These are phyloP conservation scores for Potorous gilbertii DNA, from an alignment of 2,797 vertebrate genomes.

Conservation along the genomic window DNA sequence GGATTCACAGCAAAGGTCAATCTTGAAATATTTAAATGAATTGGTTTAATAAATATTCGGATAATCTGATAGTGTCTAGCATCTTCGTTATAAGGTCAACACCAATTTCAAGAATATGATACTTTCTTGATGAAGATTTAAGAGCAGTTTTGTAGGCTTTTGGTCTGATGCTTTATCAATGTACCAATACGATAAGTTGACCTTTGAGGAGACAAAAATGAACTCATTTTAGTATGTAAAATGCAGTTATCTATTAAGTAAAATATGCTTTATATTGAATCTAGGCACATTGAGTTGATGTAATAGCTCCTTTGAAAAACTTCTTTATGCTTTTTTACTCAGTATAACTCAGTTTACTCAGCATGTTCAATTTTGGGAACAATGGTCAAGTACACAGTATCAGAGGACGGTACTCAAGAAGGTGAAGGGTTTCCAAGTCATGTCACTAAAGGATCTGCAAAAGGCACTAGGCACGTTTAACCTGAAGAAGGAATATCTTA, in stretches of 20 bases:
- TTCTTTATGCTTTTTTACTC: background rate
- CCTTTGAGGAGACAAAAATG: background rate
- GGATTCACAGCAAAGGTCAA: constrained; percentile 42
- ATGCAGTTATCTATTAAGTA: background rate
- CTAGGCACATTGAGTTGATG: background rate
- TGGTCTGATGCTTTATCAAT: background rate
- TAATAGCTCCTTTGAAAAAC: background rate
- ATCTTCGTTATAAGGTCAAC: constrained; percentile 41
- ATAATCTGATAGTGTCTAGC: constrained; percentile 15
- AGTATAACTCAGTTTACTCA: background rate
- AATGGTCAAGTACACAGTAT: background rate
- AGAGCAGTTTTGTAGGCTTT: constrained; percentile 44
- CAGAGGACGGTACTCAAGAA: background rate
- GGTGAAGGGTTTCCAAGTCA: background rate
- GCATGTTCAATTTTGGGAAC: background rate
- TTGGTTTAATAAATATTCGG: background rate
- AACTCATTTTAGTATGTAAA: background rate
- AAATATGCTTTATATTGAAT: constrained; percentile 10
- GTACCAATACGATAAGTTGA: background rate
- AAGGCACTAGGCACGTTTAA: background rate
- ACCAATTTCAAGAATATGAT: background rate
- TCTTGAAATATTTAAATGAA: constrained; percentile 46
- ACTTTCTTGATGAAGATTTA: background rate
- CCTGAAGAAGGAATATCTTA: background rate
- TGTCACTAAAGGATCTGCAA: background rate